Evolutionary conservation across 2,797 vertebrate genomes (phyloP).

Genomic region (Forpus xanthops): DNA sequence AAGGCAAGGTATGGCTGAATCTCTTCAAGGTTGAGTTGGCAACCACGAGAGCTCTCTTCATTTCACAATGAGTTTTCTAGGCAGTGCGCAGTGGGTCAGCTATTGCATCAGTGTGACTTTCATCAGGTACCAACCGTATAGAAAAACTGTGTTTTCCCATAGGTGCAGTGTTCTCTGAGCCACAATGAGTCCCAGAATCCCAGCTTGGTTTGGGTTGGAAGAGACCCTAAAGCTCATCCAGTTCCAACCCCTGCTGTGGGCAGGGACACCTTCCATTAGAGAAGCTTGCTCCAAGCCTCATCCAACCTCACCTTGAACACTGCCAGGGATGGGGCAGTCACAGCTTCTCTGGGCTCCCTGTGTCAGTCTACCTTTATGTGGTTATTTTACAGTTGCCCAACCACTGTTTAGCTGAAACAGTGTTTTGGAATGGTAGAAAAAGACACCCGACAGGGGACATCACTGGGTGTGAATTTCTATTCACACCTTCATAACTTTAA

Average conservation of each 20-base stretch:
- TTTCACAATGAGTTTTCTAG: not conserved
- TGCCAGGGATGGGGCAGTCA: not conserved
- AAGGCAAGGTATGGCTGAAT: not conserved
- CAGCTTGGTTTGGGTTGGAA: not conserved
- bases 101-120: not conserved
- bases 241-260: not conserved
- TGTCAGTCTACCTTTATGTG: not conserved
- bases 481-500: conserved; percentile 46
- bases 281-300: not conserved
- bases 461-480: not conserved
- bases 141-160: not conserved
- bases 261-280: not conserved
- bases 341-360: not conserved
- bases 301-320: not conserved
- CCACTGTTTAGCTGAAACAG: not conserved
- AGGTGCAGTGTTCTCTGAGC: not conserved
- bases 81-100: not conserved
- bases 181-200: not conserved
- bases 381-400: not conserved
- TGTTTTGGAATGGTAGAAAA: not conserved
- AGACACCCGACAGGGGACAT: not conserved
- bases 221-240: not conserved
- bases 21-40: not conserved
- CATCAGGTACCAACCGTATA: not conserved
- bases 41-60: not conserved